Conservation (phyloP, 2,888 invertebrate genomes). For the Sepioteuthis lessoniana region DNA sequence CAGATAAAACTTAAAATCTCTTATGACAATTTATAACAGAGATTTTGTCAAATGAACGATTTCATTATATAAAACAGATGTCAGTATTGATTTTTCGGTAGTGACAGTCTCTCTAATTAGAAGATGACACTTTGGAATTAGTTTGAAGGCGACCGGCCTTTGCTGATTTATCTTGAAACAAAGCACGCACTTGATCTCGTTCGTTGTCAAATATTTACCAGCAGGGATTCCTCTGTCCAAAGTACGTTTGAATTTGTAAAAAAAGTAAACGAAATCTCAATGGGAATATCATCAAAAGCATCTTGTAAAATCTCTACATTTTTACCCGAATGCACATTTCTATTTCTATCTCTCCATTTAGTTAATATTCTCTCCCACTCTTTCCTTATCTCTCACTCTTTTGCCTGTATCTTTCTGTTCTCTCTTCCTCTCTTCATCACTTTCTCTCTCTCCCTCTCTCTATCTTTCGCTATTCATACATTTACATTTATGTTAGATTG, state of each 20-base stretch:
- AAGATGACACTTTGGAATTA: constrained; percentile 6
- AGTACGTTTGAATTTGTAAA: background rate
- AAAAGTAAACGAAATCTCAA: no score
- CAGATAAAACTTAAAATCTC: no score
- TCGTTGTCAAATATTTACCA: background rate
- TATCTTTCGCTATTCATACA: background rate
- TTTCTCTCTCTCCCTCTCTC: background rate
- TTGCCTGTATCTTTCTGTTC: no score
- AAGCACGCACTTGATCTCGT: background rate
- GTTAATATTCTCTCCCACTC: no score
- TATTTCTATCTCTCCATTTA: no score
- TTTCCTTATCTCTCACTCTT: no score
- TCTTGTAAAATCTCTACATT: background rate
- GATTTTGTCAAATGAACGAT: constrained; percentile 2
- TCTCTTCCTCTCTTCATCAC: no score
- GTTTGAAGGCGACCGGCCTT: background rate
- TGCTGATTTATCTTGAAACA: background rate
- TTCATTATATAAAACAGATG: background rate
- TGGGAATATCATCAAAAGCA: background rate
- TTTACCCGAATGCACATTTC: no score
- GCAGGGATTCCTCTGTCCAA: background rate
- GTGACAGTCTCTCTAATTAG: constrained; percentile 23
- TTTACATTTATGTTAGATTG: background rate
- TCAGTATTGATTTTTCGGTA: background rate
- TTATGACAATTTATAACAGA: no score